Base-by-base conservation (phyloP, 2,888 invertebrate species). In the Drosophila macrospina region DNA sequence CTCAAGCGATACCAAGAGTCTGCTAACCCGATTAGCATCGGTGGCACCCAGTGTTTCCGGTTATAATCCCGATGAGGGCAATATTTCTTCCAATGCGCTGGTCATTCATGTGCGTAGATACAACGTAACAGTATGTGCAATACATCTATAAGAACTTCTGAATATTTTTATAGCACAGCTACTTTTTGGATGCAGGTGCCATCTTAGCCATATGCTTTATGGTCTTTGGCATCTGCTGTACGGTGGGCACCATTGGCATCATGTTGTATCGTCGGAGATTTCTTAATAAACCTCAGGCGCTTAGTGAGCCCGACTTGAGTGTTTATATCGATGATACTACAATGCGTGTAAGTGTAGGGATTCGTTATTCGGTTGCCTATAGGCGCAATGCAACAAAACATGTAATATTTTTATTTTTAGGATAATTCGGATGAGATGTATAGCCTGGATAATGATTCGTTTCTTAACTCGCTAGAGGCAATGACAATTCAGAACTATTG, bases 401-500 rank as follows among this genome's bases (percentile, higher is more conserved):
- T n/a, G n/a, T n/a, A n/a, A n/a, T n/a, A n/a, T n/a, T n/a, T n/a
- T n/a, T n/a, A n/a, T n/a, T n/a, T 15, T 6, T 37, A 97, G 97
- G 97, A 97, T 92, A 97, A 97, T 91, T 97, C 97, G 5, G 97
- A 97, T 93, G 97, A 98, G 93, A 97, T 98, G 97, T 97, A 97
- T 93, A 98, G 97, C 89, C 93, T 98, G 93, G 98, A 98, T 93
- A 98, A 98, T 92, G 98, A 98, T 92, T 97, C 97, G 70, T 98
- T 98, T 93, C 94, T 98, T 69, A 98, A 98, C 93, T 97, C 97
- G 69, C 93, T 98, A 84, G 98, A 98, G 93, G 97, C 97, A 78
- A 97, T 97, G 97, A 97, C 97, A 80, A 97, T 98, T 91, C 97
- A 97, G 92, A 97, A 97, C 93, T 97, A 97, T 91, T 98, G 97